Percentiles rank a stretch among this genome's conserved stretches.
Evolutionary conservation across 2,113 vertebrate species (phyloP).

Genomic region (Myodes glareolus): DNA sequence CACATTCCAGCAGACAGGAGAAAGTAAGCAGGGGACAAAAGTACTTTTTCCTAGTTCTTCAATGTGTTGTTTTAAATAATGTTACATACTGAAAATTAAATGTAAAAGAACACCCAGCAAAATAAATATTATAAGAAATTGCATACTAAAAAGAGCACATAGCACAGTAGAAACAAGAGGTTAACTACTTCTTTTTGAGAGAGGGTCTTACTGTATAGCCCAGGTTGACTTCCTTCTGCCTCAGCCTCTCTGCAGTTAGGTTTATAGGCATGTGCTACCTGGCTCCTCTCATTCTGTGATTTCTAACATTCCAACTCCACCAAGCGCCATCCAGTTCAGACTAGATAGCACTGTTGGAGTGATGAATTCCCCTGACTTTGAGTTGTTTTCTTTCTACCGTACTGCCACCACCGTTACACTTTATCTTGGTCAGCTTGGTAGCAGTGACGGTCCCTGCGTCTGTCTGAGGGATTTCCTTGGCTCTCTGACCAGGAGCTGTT

Average conservation of each 20-base stretch:
- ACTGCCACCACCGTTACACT: not conserved
- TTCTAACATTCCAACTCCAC: not conserved
- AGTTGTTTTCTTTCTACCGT: not conserved
- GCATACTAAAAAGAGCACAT: not conserved
- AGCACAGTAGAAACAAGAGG: slow-evolving; percentile 32
- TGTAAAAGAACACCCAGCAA: not conserved
- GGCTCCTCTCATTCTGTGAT: not conserved
- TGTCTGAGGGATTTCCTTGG: not conserved
- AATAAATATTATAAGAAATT: slow-evolving; percentile 44
- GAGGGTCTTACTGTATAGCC: no score
- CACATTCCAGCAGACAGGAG: slow-evolving; percentile 10
- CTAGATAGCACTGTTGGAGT: not conserved
- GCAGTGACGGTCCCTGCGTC: not conserved
- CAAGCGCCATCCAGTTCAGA: not conserved
- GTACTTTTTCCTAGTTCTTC: slow-evolving; percentile 9
- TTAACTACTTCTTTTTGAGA: no score
- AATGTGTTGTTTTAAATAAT: slow-evolving; percentile 47
- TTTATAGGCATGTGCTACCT: no score
- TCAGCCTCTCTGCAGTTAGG: no score
- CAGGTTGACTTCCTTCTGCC: no score
- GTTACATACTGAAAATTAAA: slow-evolving; percentile 46
- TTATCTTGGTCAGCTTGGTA: slow-evolving; percentile 11
- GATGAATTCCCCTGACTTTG: not conserved
- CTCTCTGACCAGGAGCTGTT: slow-evolving; percentile 13
- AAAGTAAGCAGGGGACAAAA: not conserved